Conservation (phyloP, 1,140 invertebrate genomes). For the Atta colombica region DNA sequence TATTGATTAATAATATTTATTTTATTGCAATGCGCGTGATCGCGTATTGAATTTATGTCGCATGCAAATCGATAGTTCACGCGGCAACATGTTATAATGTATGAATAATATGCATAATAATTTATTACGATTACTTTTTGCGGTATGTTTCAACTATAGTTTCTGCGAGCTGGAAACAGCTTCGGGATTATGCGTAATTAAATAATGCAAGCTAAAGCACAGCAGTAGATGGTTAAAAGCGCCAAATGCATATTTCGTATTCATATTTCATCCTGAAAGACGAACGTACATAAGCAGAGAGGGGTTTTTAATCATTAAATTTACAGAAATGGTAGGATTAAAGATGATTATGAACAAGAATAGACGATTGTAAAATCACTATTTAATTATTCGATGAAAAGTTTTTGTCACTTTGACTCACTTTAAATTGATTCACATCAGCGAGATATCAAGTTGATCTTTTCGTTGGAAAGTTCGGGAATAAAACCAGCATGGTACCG, state of each 20-base stretch:
- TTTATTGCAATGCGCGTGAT: conserved; percentile 9
- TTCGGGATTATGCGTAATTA: conserved; percentile 46
- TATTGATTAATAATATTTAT: conserved; percentile 27
- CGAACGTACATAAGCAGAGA: not conserved
- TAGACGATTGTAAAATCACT: conserved; percentile 16
- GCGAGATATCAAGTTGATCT: conserved; percentile 16
- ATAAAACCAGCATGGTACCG: conserved; percentile 34
- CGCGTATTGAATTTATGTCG: not conserved
- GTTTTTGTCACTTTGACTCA: conserved; percentile 44
- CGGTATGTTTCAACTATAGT: conserved; percentile 7
- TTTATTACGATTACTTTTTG: conserved; percentile 29
- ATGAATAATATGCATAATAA: conserved; percentile 23
- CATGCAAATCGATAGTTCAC: not conserved
- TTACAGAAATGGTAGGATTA: conserved; percentile 46
- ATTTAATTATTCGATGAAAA: conserved; percentile 63
- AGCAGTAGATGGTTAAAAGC: conserved; percentile 47
- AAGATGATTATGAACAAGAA: conserved; percentile 31
- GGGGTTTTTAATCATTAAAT: conserved; percentile 53
- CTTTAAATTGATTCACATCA: conserved; percentile 1
- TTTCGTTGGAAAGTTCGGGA: conserved; percentile 20
- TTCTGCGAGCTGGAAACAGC: conserved; percentile 26
- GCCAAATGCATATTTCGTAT: conserved; percentile 30
- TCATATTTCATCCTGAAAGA: conserved; percentile 45
- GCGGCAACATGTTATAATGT: not conserved
- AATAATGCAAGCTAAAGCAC: conserved; percentile 34